Evolutionary conservation across 2,888 invertebrate species (phyloP).

Genomic region (Caenorhabditis uteleia): DNA sequence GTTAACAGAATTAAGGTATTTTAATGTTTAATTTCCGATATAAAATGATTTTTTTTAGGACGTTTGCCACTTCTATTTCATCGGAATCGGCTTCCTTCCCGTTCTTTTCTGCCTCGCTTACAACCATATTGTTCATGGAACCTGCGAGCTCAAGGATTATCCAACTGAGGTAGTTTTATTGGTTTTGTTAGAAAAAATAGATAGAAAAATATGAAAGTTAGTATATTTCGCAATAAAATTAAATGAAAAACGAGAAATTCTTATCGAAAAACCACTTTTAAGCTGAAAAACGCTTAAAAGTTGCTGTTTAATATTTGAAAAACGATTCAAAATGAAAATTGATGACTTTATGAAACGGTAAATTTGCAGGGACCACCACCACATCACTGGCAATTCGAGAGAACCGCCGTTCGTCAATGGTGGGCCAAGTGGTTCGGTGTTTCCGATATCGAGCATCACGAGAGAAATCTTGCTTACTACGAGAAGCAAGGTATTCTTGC

Average conservation of each 20-base stretch:
- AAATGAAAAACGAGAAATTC: background rate
- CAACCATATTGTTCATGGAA: conserved; percentile 58
- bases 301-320: too few species aligned
- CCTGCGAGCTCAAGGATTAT: conserved; percentile 62
- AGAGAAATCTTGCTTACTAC: conserved; percentile 62
- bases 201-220: background rate
- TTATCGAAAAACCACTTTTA: too few species aligned
- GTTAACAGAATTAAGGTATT: conserved; percentile 63
- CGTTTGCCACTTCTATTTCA: conserved; percentile 62
- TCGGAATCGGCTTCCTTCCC: conserved; percentile 63
- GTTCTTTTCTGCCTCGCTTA: conserved; percentile 50
- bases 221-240: background rate
- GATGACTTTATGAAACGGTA: background rate
- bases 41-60: conserved; percentile 41
- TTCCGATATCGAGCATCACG: conserved; percentile 54
- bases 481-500: conserved; percentile 60
- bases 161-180: conserved; percentile 50
- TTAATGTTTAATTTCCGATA: background rate
- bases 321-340: conserved; percentile 1
- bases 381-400: conserved; percentile 67
- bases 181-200: background rate
- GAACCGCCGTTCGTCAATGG: conserved; percentile 63
- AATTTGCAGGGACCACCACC: conserved; percentile 55
- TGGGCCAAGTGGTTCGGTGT: conserved; percentile 61
- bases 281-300: too few species aligned